Evolutionary conservation across 2,888 invertebrate species (phyloP), one percentile per base, ranked within the genome.

Genomic region (Acanthococcus lagerstroemiae): DNA sequence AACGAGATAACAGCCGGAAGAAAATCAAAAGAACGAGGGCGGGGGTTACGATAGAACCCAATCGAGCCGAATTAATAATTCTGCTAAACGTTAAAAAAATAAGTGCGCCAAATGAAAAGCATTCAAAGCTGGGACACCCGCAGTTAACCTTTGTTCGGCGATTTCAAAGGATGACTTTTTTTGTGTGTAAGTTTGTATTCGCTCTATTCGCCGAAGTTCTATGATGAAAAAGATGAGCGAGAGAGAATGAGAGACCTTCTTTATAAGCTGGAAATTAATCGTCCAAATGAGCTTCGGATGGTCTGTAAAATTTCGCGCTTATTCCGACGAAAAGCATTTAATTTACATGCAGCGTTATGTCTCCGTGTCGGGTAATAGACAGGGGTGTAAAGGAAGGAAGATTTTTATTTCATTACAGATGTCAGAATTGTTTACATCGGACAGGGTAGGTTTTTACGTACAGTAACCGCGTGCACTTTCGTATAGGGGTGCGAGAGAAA

Each of bases 401-500:
- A 60, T 60, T 60, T 60, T 60, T 27, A 60, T 60, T 60, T 48
- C 26, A 60, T 60, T 60, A 60, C 60, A 48, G 46, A 60, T 60
- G 60, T 60, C 60, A 60, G 27, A 60, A 27, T 60, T 60, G 60
- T 60, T 60, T 60, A 60, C 27, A 60, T 22, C 22, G 48, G 30
- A 12, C 26, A 19, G 25, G 26, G 17, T 45, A 45, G 37, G 21
- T 26, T 37, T 5, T 56, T 54, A 15, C 15, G 24, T 24, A 15
- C 19, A 24, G 54, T 24, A 22, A 24, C 24, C 24, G 24, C 24
- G 19, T 24, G 24, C 24, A 54, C 24, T n/a, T 54, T 22, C 24
- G 15, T 54, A 54, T 54, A 22, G 12, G 21, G 17, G 50, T 9
- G 3, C n/a, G 48, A 19, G 48, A 19, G 48, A 21, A 15, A 27